A percentile compares a stretch with the other conserved stretches of the same genome.
Conservation (phyloP, 2,888 invertebrate species). For the Operophtera brumata region DNA sequence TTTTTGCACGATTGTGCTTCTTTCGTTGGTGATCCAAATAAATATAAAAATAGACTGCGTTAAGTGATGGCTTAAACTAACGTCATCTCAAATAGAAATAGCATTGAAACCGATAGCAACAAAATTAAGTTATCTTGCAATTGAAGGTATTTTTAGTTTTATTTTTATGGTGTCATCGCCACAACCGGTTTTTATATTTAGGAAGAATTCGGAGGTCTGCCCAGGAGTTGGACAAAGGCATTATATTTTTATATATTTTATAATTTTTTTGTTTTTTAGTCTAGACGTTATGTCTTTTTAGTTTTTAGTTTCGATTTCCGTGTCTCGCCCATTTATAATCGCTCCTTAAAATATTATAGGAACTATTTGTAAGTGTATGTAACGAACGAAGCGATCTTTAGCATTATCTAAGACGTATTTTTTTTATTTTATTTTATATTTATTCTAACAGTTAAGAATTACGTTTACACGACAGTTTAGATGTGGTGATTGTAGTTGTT, state of each 20-base stretch:
- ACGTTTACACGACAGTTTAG: slow-evolving; percentile 24
- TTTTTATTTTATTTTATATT: slow-evolving; percentile 26
- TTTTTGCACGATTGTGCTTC: too few relatives aligned
- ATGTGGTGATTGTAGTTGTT: slow-evolving; percentile 11
- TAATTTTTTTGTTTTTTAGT: background rate
- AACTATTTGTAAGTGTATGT: slow-evolving; percentile 34
- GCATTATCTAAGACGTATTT: slow-evolving; percentile 32
- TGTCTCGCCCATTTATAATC: slow-evolving; percentile 5
- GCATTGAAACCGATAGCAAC: too few relatives aligned
- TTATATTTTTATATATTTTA: background rate
- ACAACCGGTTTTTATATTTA: too few relatives aligned
- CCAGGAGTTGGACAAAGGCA: background rate
- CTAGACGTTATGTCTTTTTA: background rate
- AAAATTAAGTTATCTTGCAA: too few relatives aligned
- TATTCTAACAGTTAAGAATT: slow-evolving; percentile 33
- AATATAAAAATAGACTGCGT: too few relatives aligned
- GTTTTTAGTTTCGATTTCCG: background rate
- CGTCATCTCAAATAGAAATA: too few relatives aligned
- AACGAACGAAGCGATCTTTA: slow-evolving; percentile 35
- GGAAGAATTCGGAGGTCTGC: background rate
- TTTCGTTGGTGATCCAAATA: too few relatives aligned
- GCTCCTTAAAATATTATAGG: slow-evolving; percentile 30
- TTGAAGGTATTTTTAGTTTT: too few relatives aligned
- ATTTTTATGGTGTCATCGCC: too few relatives aligned
- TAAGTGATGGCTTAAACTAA: too few relatives aligned